Percentiles rank a stretch among this genome's conserved stretches.
Conservation (phyloP, 2,888 invertebrate genomes). For the Leptinotarsa peninsularis region DNA sequence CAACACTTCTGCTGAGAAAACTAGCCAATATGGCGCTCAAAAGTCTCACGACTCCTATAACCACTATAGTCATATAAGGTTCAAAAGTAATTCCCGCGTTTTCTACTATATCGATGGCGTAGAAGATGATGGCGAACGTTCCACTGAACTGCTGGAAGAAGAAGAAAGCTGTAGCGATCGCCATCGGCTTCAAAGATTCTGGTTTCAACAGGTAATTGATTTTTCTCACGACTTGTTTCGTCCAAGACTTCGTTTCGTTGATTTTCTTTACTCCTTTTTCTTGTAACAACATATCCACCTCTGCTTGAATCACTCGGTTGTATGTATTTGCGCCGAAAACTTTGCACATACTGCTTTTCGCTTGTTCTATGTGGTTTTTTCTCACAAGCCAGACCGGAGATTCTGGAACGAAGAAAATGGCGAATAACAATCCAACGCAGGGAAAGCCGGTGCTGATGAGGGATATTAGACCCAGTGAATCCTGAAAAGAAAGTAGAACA, state of each 20-base stretch:
- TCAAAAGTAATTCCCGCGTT: conserved; percentile 67
- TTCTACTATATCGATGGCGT: conserved; percentile 69
- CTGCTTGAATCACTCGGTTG: conserved; percentile 53
- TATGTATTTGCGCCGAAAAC: conserved; percentile 62
- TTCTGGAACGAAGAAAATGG: conserved; percentile 67
- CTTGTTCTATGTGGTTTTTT: conserved; percentile 67
- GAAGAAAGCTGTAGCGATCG: conserved; percentile 67
- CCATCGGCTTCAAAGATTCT: conserved; percentile 67
- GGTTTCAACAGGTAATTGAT: conserved; percentile 60
- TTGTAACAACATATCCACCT: conserved; percentile 56
- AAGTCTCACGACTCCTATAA: conserved; percentile 68
- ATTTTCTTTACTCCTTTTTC: conserved; percentile 47
- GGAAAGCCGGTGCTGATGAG: conserved; percentile 66
- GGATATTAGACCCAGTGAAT: conserved; percentile 66
- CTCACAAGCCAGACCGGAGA: conserved; percentile 70
- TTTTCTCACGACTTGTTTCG: conserved; percentile 52
- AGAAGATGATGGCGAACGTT: conserved; percentile 70
- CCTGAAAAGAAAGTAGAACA: conserved; percentile 56
- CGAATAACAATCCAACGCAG: conserved; percentile 62
- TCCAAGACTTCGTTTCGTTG: conserved; percentile 43
- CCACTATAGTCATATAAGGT: conserved; percentile 67
- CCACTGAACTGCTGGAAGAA: conserved; percentile 73
- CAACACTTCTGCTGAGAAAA: conserved; percentile 69
- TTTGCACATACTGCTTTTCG: conserved; percentile 63
- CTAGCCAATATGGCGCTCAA: conserved; percentile 65